Evolutionary conservation across 1,140 invertebrate genomes (phyloP).

Genomic region (Oncopodura yosiiana): DNA sequence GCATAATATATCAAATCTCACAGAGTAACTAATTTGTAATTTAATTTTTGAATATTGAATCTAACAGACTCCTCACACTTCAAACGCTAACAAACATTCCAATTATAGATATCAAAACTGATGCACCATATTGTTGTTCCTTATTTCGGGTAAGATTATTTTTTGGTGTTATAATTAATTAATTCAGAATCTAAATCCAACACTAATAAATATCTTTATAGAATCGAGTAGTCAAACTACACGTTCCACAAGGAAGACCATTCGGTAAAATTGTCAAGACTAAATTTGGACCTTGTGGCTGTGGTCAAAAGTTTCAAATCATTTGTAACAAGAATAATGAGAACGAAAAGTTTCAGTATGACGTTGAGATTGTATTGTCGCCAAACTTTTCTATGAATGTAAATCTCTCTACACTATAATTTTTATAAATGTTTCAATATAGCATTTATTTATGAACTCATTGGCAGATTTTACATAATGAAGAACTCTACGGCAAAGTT

Average conservation of each 20-base stretch:
- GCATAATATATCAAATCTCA: no score
- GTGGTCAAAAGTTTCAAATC: constrained; percentile 19
- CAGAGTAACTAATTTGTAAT: no score
- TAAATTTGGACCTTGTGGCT: constrained; percentile 23
- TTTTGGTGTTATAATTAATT: not conserved
- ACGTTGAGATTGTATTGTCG: constrained; percentile 18
- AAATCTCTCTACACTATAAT: not conserved
- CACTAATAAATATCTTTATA: not conserved
- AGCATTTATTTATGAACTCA: not conserved
- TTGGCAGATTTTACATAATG: constrained; percentile 18
- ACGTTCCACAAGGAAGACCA: constrained; percentile 10
- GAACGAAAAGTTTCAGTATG: constrained; percentile 22
- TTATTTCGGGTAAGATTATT: constrained; percentile 10
- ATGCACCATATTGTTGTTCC: constrained; percentile 20
- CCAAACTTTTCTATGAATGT: not conserved
- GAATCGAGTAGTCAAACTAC: constrained; percentile 17
- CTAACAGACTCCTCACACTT: constrained; percentile 9
- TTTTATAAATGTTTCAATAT: not conserved
- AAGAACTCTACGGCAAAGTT: constrained; percentile 23
- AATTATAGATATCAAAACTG: constrained; percentile 23
- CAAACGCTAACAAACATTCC: constrained; percentile 10
- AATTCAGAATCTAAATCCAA: not conserved
- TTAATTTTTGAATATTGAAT: no score
- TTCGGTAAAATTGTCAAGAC: constrained; percentile 25
- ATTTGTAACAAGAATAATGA: constrained; percentile 12